Percentiles rank a stretch among this genome's conserved stretches.
These are phyloP conservation scores for Galaxias olidus DNA, from an alignment of 2,797 vertebrate species.

Conservation along the genomic window DNA sequence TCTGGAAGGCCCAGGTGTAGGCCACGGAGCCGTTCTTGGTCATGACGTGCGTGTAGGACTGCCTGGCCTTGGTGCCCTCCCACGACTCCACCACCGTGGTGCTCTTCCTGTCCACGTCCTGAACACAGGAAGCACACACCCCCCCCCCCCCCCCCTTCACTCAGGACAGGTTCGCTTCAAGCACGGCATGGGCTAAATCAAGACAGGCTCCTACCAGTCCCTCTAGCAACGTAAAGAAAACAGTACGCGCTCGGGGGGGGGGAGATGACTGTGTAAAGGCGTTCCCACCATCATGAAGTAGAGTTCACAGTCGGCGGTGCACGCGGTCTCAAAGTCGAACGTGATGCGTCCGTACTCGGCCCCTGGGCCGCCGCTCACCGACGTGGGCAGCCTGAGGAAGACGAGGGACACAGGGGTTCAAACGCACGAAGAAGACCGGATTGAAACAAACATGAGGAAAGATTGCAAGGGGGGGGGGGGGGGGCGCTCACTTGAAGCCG, in stretches of 20 bases:
- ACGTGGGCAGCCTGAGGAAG: conserved; percentile 84
- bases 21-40: conserved; percentile 91
- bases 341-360: conserved; percentile 89
- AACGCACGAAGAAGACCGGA: no score
- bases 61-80: conserved; percentile 87
- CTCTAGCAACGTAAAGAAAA: not conserved
- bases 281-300: conserved; percentile 97
- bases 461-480: not conserved
- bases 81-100: conserved; percentile 95
- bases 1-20: conserved; percentile 98
- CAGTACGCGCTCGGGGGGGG: not conserved
- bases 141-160: not conserved
- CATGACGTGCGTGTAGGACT: conserved; percentile 89
- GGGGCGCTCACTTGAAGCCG: conserved; percentile 90
- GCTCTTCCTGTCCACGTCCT: conserved; percentile 94
- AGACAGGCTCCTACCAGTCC: no score
- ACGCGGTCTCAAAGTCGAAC: conserved; percentile 93
- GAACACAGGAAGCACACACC: not conserved
- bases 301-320: conserved; percentile 88
- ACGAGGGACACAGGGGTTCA: not conserved
- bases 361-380: conserved; percentile 79
- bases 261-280: not conserved
- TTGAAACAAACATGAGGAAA: conserved; percentile 6
- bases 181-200: no score
- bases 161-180: no score